A percentile compares a stretch with the other conserved stretches of the same genome.
Conservation (phyloP, 2,888 invertebrate species). For the Cancer borealis region DNA sequence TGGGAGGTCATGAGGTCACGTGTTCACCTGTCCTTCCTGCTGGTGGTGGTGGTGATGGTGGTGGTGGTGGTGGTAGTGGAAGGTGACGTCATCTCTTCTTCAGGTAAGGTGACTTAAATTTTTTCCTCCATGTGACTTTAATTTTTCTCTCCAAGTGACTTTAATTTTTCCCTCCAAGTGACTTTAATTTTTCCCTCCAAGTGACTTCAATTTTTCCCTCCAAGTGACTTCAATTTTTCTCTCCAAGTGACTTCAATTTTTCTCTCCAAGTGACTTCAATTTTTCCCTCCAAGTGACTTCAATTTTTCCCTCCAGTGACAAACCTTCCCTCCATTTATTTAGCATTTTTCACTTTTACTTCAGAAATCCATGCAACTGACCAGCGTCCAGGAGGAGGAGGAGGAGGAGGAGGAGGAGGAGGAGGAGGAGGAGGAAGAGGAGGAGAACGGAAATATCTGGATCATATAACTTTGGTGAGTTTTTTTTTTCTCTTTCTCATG, state of each 20-base stretch:
- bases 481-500: background rate
- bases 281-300: background rate
- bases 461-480: background rate
- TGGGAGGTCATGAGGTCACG: background rate
- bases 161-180: background rate
- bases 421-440: background rate
- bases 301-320: background rate
- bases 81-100: background rate
- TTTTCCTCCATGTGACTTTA: background rate
- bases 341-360: too few relatives aligned
- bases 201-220: too few relatives aligned
- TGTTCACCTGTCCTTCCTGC: background rate
- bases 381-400: background rate
- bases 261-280: too few relatives aligned
- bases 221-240: background rate
- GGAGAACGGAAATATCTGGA: background rate
- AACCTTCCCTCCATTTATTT: background rate
- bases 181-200: background rate
- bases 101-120: background rate
- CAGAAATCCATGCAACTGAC: background rate
- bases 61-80: background rate
- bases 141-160: too few relatives aligned
- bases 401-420: constrained; percentile 27
- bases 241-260: too few relatives aligned
- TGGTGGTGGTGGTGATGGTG: background rate